Conservation (phyloP, 2,888 invertebrate genomes). For the Craniophora ligustri region DNA sequence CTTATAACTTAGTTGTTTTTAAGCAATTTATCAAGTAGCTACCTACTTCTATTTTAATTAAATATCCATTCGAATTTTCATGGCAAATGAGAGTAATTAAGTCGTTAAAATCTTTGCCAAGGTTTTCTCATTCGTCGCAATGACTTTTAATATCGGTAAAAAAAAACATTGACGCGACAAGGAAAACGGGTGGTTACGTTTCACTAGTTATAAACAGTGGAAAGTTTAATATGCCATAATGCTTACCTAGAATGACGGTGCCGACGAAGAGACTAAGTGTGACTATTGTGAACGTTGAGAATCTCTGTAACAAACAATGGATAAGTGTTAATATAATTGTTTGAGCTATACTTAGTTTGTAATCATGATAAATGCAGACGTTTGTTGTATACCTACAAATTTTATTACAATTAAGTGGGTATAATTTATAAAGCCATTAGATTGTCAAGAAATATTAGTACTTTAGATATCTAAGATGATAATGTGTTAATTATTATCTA, state of each 20-base stretch:
- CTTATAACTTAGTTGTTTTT: conserved; percentile 36
- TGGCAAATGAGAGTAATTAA: conserved; percentile 62
- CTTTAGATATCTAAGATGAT: too few species aligned
- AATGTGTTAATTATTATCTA: too few species aligned
- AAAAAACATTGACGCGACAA: conserved; percentile 12
- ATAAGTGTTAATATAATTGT: conserved; percentile 44
- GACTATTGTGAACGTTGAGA: conserved; percentile 97
- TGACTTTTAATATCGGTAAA: conserved; percentile 40
- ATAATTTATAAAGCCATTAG: conserved; percentile 30
- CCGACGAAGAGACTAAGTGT: conserved; percentile 97
- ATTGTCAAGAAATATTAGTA: conserved; percentile 24
- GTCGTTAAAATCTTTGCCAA: conserved; percentile 52
- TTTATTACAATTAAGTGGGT: conserved; percentile 16
- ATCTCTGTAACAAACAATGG: conserved; percentile 91
- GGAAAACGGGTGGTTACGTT: conserved; percentile 20
- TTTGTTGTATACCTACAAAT: conserved; percentile 20
- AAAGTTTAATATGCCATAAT: conserved; percentile 39
- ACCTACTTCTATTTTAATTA: conserved; percentile 59
- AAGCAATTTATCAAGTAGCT: conserved; percentile 37
- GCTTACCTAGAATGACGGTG: conserved; percentile 96
- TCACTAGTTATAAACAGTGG: conserved; percentile 33
- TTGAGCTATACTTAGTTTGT: conserved; percentile 21
- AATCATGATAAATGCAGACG: conserved; percentile 18
- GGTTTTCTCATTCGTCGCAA: conserved; percentile 49
- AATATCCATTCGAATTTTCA: conserved; percentile 56